Base-by-base conservation (phyloP, 2,113 vertebrate genomes). In the Pelvicachromis taeniatus region DNA sequence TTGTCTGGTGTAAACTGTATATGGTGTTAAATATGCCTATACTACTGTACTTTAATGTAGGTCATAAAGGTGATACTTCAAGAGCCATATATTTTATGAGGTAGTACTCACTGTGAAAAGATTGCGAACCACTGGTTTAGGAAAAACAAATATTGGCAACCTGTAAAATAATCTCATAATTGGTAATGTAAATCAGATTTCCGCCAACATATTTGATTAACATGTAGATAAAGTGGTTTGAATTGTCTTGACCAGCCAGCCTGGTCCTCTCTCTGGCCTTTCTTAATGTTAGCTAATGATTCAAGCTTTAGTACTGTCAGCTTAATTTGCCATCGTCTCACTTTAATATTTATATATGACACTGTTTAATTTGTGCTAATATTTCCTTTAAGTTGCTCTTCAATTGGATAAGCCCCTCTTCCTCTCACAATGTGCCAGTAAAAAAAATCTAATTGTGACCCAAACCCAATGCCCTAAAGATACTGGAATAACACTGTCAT, bases 261-360 rank as follows among this genome's bases (percentile, higher is more conserved):
- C 0, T 63, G 17, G 17, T 63, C 19, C 59, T 1, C 4, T 65
- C 21, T 38, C 33, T 65, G 33, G 33, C 4, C 1, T 65, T 40
- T 65, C 19, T 65, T 40, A 21, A 65, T 40, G 61, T 63, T 38
- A 63, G 19, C 11, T 65, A 65, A 65, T 14, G 61, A 40, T 8
- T 6, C 19, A 40, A 65, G 11, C 11, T 65, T 65, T 21, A 65
- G 61, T 13, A 65, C 33, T 38, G 33, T 65, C 0, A 0, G 6
- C 29, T 63, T 21, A 38, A 33, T 38, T 38, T 63, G 61, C 19
- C 61, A 5, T 21, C 0, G 19, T 40, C 11, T 38, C 0, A 0
- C 19, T 63, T 63, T 63, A 63, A 63, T 63, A 63, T 63, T 63
- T 63, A 0, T 4, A 38, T 38, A 63, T 38, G 33, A 63, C 0